Conservation (phyloP, 2,888 invertebrate species). For the Disparrhopalites patrizii region DNA sequence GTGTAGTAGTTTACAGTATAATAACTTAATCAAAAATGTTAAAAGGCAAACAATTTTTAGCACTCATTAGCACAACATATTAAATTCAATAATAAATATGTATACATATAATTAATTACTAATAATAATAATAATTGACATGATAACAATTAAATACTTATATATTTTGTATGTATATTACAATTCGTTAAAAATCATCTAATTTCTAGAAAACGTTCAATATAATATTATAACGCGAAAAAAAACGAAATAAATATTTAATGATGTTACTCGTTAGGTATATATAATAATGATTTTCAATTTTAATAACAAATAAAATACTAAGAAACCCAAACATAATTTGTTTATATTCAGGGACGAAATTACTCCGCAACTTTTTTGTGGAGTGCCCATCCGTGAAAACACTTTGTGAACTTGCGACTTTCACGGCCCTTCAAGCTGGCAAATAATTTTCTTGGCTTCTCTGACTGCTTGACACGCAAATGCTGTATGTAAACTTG, state of each 20-base stretch:
- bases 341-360: neutral
- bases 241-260: too few species aligned
- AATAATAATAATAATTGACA: neutral
- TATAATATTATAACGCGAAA: too few species aligned
- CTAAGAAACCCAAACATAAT: neutral
- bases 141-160: too few species aligned
- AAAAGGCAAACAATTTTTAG: neutral
- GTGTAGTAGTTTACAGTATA: too few species aligned
- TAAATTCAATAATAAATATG: too few species aligned
- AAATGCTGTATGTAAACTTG: slow-evolving; percentile 99
- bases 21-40: neutral
- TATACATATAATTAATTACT: neutral
- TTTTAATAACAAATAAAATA: neutral
- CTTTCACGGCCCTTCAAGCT: slow-evolving; percentile 96
- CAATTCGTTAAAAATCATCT: too few species aligned
- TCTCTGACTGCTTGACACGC: slow-evolving; percentile 88
- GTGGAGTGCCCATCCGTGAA: slow-evolving; percentile 96
- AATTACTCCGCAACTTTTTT: slow-evolving; percentile 56
- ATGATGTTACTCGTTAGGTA: neutral
- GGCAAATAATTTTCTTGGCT: slow-evolving; percentile 83
- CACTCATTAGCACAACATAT: neutral
- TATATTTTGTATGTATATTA: too few species aligned
- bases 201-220: too few species aligned
- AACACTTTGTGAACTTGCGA: slow-evolving; percentile 90
- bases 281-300: neutral